Percentiles rank a stretch among this genome's conserved stretches.
Evolutionary conservation across 1,140 invertebrate species (phyloP).

Genomic region (Antheraea pernyi): DNA sequence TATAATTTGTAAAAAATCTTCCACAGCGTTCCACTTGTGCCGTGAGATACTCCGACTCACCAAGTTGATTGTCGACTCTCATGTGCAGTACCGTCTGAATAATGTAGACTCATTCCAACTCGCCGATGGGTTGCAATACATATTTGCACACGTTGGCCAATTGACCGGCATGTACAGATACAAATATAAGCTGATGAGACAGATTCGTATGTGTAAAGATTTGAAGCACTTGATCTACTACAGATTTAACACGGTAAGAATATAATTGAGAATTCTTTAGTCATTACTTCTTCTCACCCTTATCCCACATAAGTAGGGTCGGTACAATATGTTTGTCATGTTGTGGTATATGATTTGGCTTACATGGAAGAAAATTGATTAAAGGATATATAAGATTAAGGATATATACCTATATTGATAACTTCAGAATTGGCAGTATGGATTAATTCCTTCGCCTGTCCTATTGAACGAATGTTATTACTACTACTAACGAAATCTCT

Average conservation of each 20-base stretch:
- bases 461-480: too few relatives aligned
- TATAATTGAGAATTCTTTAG: too few relatives aligned
- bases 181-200: constrained; percentile 99
- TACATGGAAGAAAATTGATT: too few relatives aligned
- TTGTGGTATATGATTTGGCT: too few relatives aligned
- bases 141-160: constrained; percentile 99
- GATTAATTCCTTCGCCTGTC: too few relatives aligned
- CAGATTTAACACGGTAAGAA: constrained; percentile 97
- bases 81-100: constrained; percentile 99
- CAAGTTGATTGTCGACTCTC: constrained; percentile 98
- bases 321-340: too few relatives aligned
- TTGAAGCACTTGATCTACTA: constrained; percentile 99
- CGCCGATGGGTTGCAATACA: constrained; percentile 99
- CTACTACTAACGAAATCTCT: too few relatives aligned
- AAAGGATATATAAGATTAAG: too few relatives aligned
- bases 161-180: constrained; percentile 99
- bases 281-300: too few relatives aligned
- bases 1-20: constrained; percentile 8
- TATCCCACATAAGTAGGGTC: too few relatives aligned
- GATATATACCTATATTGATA: too few relatives aligned
- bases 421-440: too few relatives aligned
- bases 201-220: constrained; percentile 99
- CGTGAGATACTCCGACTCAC: constrained; percentile 98
- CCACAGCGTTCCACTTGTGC: constrained; percentile 97
- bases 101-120: constrained; percentile 99